Evolutionary conservation across 2,888 invertebrate species (phyloP).

Genomic region (Drosophila paracracens): DNA sequence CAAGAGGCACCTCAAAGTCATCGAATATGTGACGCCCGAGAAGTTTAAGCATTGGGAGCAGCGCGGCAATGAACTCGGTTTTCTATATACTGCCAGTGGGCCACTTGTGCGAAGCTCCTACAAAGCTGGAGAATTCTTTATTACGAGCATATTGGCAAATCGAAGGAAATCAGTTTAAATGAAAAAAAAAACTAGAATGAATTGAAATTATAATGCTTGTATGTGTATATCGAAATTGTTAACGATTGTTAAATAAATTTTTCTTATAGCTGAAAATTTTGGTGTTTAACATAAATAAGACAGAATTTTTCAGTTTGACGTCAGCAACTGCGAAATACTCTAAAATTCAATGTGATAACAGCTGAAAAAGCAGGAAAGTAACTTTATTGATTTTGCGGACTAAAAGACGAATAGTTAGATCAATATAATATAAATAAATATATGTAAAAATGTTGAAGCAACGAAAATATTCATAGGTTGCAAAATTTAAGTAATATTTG

Average conservation of each 20-base stretch:
- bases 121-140: conserved; percentile 98
- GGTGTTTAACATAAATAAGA: background rate
- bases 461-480: background rate
- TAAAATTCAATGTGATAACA: background rate
- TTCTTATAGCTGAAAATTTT: background rate
- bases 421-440: background rate
- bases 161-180: conserved; percentile 72
- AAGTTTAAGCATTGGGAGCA: conserved; percentile 95
- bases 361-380: background rate
- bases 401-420: background rate
- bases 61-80: conserved; percentile 93
- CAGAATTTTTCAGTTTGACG: background rate
- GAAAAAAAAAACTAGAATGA: background rate
- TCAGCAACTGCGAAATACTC: too few relatives aligned
- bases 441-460: background rate
- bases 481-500: background rate
- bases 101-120: conserved; percentile 98
- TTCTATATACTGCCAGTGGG: conserved; percentile 98
- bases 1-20: conserved; percentile 96
- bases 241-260: conserved; percentile 28
- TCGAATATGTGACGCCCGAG: conserved; percentile 98
- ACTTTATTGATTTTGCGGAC: background rate
- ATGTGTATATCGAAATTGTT: conserved; percentile 22
- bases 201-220: conserved; percentile 4
- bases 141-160: conserved; percentile 91